phyloP scores from a whole-genome alignment of 2,888 invertebrate genomes.

The Lobophora halterata region DNA sequence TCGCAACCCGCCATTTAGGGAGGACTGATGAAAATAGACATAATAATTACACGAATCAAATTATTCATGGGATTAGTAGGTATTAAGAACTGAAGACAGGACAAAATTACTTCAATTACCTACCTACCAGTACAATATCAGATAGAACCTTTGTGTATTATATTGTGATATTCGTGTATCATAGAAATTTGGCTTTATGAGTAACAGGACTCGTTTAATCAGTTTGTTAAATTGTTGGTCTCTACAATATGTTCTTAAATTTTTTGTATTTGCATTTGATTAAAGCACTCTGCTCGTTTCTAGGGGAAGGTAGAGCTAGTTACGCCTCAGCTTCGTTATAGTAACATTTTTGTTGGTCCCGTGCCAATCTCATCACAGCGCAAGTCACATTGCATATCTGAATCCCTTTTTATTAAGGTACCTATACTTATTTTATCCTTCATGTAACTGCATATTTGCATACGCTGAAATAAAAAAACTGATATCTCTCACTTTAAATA shows the following conservation, averaged over 20 bases:
- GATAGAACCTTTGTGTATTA: background rate
- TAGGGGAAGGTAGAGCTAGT: slow-evolving; percentile 14
- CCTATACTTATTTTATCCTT: slow-evolving; percentile 10
- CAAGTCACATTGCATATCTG: slow-evolving; percentile 14
- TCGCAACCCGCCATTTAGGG: slow-evolving; percentile 64
- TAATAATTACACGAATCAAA: slow-evolving; percentile 58
- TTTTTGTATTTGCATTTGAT: slow-evolving; percentile 23
- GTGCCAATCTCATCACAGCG: slow-evolving; percentile 31
- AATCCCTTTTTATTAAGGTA: slow-evolving; percentile 17
- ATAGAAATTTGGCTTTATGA: no score
- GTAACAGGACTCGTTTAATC: slow-evolving; percentile 4
- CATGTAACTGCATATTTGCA: no score
- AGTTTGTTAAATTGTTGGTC: no score
- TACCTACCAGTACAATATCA: background rate
- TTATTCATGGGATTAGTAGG: slow-evolving; percentile 41
- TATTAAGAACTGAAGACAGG: slow-evolving; percentile 25
- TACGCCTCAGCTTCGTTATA: slow-evolving; percentile 24
- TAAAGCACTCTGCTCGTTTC: slow-evolving; percentile 10
- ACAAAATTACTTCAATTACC: slow-evolving; percentile 15
- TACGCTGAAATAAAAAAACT: no score
- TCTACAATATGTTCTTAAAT: no score
- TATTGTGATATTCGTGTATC: no score
- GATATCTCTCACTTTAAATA: no score
- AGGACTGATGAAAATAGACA: slow-evolving; percentile 69
- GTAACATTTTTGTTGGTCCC: slow-evolving; percentile 31